Evolutionary conservation across 2,888 invertebrate species (phyloP), one percentile per base, ranked within the genome.

Genomic region (Masnerella sp.): DNA sequence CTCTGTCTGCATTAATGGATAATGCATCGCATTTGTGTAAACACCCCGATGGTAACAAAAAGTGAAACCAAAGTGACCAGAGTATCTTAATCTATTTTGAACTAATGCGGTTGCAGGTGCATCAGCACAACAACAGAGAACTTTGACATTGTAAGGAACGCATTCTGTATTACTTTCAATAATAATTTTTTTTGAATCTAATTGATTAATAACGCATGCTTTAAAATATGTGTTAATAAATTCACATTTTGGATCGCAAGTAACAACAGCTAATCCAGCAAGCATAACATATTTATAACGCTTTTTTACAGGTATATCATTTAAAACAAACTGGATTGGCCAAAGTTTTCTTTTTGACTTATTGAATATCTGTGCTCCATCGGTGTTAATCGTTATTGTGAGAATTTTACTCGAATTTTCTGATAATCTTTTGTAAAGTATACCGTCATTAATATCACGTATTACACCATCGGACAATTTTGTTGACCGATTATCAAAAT

Each of bases 241-340:
- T 32, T 25, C 42, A 32, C 11, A 5, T 56, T 40, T 15, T 5
- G 38, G 12, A 20, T 18, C 17, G 25, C 20, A 25, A 20, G 17
- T 25, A 2, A 40, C 22, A 20, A 56, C 25, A 9, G 40, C 12
- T 5, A 38, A 25, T 18, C 42, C 42, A 15, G 14, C 42, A 9
- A 17, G 11, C 12, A 56, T 17, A 20, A 56, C 17, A 32, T 32
- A 43, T 28, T 56, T 56, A 28, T 17, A 56, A 42, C 56, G 56
- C 28, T 32, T 15, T 18, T 43, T 22, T 12, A 43, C 2, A 14
- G 51, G 12, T 17, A 51, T 34, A 20, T 51, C 34, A 20, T 51
- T 51, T 12, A 51, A 28, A 25, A 67, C 18, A n/a, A 67, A 56
- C 42, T 67, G 67, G 14, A 67, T 47, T 0, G 67, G 49, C 67